Evolutionary conservation across 2,113 vertebrate species (phyloP), one percentile per base, ranked within the genome.

Genomic region (Sialia sialis): DNA sequence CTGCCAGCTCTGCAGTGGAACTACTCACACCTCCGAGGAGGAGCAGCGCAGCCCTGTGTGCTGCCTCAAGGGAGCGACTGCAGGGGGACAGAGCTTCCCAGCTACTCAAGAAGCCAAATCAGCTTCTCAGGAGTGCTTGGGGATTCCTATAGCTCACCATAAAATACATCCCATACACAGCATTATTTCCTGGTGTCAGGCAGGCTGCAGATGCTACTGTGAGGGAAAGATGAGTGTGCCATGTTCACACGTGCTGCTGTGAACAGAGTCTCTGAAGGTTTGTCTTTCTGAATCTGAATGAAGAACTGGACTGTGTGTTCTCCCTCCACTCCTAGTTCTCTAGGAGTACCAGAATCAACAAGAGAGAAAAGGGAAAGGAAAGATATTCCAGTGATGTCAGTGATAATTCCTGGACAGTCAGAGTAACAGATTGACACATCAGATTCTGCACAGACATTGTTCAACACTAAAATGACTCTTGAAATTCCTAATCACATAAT

Each of bases 21-120:
- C 44, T 5, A 1, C 51, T 43, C 21, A 7, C 2, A 2, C 21
- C 25, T 67, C 36, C 0, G 0, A 44, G 36, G 34, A 89, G 55
- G 4, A 82, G 49, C 60, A 58, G 7, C 3, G 0, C 27, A 21
- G 85, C 79, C 1, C 0, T 1, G 41, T 1, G 2, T 3, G 6
- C 3, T 11, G 34, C 13, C 19, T 77, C 39, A 13, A 39, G 1
- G 18, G 15, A 89, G 62, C 51, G 32, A 52, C 34, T 49, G 25
- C 48, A 51, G 39, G 9, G 7, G 7, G 4, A 72, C 36, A 63
- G 18, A 62, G 48, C 23, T 49, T 67, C 46, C 72, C 59, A 78
- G 36, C 41, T 82, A 52, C 32, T 89, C 34, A 44, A 29, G 52
- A 30, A 81, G 11, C 36, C 68, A 70, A 87, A 60, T 7, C 41